Conservation (phyloP, 2,888 invertebrate genomes). For the Parascotia fuliginaria region DNA sequence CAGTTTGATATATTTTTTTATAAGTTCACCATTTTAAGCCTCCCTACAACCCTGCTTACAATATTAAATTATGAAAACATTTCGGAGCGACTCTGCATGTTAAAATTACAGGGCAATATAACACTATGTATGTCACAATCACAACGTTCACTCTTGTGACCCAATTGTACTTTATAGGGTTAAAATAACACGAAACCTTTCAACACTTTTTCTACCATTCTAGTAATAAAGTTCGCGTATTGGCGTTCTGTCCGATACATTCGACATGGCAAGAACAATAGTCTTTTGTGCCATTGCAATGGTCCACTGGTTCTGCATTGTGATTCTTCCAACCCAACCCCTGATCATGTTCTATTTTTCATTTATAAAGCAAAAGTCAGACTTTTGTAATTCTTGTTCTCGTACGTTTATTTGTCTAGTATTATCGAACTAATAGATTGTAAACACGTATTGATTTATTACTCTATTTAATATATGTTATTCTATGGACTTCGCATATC, state of each 20-base stretch:
- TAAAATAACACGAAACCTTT: slow-evolving; percentile 4
- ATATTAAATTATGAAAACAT: too few relatives aligned
- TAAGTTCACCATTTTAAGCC: too few relatives aligned
- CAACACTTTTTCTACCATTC: slow-evolving; percentile 42
- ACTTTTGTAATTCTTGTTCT: slow-evolving; percentile 56
- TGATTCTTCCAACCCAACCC: slow-evolving; percentile 70
- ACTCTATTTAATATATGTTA: neutral
- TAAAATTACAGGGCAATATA: too few relatives aligned
- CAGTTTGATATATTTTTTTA: too few relatives aligned
- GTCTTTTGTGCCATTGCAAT: slow-evolving; percentile 72
- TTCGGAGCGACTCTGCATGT: too few relatives aligned
- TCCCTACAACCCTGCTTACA: too few relatives aligned
- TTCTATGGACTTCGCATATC: too few relatives aligned
- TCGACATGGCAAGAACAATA: slow-evolving; percentile 79
- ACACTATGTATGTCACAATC: too few relatives aligned
- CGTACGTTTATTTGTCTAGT: slow-evolving; percentile 21
- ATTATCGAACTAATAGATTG: slow-evolving; percentile 18
- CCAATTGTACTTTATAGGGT: neutral
- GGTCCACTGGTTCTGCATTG: slow-evolving; percentile 70
- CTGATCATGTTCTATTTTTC: slow-evolving; percentile 73
- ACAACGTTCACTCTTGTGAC: neutral
- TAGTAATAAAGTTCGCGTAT: slow-evolving; percentile 68
- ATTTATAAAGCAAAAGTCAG: slow-evolving; percentile 65
- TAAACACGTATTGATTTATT: neutral
- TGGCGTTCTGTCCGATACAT: slow-evolving; percentile 74